These are phyloP conservation scores for Boulengeromyrus knoepffleri DNA, from an alignment of 2,113 vertebrate species.

Conservation along the genomic window DNA sequence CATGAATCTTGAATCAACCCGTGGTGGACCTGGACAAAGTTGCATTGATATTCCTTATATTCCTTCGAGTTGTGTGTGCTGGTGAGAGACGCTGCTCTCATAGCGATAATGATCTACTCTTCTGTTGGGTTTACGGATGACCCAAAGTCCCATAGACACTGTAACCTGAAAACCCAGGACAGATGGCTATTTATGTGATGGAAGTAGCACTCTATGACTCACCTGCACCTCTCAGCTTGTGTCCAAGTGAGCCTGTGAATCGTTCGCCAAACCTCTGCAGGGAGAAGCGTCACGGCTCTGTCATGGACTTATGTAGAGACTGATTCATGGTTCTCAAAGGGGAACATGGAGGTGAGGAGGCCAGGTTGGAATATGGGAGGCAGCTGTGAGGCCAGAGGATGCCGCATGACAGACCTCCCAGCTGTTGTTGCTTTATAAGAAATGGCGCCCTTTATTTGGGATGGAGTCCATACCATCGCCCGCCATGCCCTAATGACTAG, in stretches of 20 bases:
- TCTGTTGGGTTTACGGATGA: not conserved
- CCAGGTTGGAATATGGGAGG: not conserved
- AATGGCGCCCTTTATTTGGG: not conserved
- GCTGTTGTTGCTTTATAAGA: not conserved
- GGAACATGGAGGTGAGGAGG: not conserved
- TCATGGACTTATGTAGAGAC: not conserved
- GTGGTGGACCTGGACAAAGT: not conserved
- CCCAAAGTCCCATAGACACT: not conserved
- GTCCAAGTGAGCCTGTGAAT: not conserved
- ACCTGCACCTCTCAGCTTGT: not conserved
- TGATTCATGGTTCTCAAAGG: not conserved
- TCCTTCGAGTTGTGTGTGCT: not conserved
- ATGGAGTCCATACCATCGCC: not conserved
- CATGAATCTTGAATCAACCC: conserved; percentile 5
- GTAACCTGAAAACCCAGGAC: not conserved
- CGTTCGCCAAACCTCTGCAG: not conserved
- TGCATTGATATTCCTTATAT: not conserved
- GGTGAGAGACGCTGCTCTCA: not conserved
- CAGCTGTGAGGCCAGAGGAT: not conserved
- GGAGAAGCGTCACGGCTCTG: not conserved
- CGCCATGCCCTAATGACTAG: not conserved
- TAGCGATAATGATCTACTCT: not conserved
- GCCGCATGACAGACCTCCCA: not conserved
- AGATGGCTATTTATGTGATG: not conserved
- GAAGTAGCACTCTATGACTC: not conserved